Base-by-base conservation (phyloP, 2,797 vertebrate genomes). In the Stomatorhinus walkeri region DNA sequence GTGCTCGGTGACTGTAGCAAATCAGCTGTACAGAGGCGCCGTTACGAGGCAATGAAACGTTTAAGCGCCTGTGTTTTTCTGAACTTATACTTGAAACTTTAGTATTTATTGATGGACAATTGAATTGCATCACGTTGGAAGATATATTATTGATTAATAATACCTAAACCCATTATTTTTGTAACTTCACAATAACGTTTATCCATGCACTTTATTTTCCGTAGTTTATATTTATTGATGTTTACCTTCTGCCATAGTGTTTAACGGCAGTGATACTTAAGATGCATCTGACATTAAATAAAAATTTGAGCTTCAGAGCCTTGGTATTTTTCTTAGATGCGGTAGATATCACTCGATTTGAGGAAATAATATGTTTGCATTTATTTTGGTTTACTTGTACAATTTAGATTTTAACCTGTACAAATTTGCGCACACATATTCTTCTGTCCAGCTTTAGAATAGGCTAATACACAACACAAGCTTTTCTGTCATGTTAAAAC, bases 1-100 rank as follows among this genome's bases (percentile, higher is more conserved):
- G 32, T 48, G 68, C 89, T 84, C 85, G 3, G 48, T 81, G 61
- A 72, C 83, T 86, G 40, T 56, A 88, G 10, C 32, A 36, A 88
- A 46, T 51, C 54, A 8, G 49, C 49, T 85, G 24, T 32, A 32
- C 22, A 85, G 46, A 51, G 4, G 22, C 83, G 46, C 32, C 3
- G n/a, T 85, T 49, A 49, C n/a, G 48, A 85, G 43, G 83, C 81
- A 46, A 49, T 84, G 46, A 81, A 43, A 68, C 61, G 10, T 14
- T 22, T 43, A 84, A 84, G n/a, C 16, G 81, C 22, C 16, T 10
- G 43, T 49, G 19, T 84, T 46, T 14, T 46, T 22, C 81, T 28
- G 24, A 85, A 85, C 83, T 49, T 8, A 12, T 28, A 49, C 19
- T 49, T 51, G 5, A 79, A 79, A 43, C 72, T 43, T 79, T 40